These are phyloP conservation scores for Etheostoma cragini DNA, from an alignment of 2,113 vertebrate species.

Conservation along the genomic window DNA sequence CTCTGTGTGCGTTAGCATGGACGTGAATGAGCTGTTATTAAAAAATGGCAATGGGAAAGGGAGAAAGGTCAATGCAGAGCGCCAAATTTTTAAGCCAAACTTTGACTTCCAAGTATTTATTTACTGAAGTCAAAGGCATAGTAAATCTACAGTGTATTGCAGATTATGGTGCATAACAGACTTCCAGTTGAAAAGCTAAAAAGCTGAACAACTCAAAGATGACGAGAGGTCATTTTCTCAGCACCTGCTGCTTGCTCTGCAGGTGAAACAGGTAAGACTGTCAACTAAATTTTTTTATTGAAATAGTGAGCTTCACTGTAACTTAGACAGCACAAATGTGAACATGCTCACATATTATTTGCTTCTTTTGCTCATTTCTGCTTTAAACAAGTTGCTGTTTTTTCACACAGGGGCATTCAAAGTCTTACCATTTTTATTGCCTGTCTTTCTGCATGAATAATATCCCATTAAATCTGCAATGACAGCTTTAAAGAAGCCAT, in stretches of 20 bases:
- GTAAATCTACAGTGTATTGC: background rate
- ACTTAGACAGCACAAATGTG: slow-evolving; percentile 21
- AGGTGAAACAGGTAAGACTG: slow-evolving; percentile 35
- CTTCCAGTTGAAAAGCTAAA: slow-evolving; percentile 28
- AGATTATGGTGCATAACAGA: slow-evolving; percentile 4
- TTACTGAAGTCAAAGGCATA: too few species aligned
- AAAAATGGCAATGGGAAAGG: too few species aligned
- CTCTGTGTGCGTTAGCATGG: too few species aligned
- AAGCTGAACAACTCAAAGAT: slow-evolving; percentile 16
- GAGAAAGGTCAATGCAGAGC: too few species aligned
- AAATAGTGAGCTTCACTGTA: slow-evolving; percentile 25
- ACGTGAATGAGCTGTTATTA: too few species aligned
- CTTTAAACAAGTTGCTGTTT: slow-evolving; percentile 20
- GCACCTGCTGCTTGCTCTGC: slow-evolving; percentile 26
- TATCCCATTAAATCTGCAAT: slow-evolving; percentile 75
- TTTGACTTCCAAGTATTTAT: too few species aligned
- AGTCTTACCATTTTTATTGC: slow-evolving; percentile 54
- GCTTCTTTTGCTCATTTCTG: slow-evolving; percentile 27
- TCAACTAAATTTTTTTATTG: slow-evolving; percentile 10
- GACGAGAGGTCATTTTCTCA: slow-evolving; percentile 22
- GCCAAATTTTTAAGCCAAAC: too few species aligned
- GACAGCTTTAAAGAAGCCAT: slow-evolving; percentile 71
- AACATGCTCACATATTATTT: slow-evolving; percentile 31
- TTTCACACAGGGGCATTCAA: slow-evolving; percentile 33
- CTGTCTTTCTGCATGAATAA: slow-evolving; percentile 74